Evolutionary conservation across 2,797 vertebrate species (phyloP), one percentile per base, ranked within the genome.

Genomic region (Cyprinella venusta): DNA sequence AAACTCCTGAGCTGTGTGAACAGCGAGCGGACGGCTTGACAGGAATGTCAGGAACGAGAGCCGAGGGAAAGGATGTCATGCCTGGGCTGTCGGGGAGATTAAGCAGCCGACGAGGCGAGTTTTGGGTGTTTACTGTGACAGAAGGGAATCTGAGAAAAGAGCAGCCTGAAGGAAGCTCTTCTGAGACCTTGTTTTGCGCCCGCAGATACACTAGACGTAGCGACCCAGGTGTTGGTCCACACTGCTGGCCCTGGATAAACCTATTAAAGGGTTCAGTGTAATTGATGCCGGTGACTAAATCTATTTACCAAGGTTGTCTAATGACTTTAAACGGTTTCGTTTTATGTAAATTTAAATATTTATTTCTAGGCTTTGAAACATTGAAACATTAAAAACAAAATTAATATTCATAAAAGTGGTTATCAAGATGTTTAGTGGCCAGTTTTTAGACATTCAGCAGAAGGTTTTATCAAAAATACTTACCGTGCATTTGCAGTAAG

Each of bases 81-180:
- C 80, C 78, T 76, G 77, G 56, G 61, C 79, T 79, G 80, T 69
- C 79, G 42, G 74, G 72, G 85, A 89, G 86, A 89, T 89, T 88
- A 90, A 86, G 82, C 86, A 87, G 83, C 67, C 84, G 86, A 88
- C 82, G 84, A 85, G 80, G 85, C 84, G 68, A 79, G 81, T 76
- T 82, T 80, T 74, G 80, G 70, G 70, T 86, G 65, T 86, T 88
- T 71, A 84, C 79, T 84, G 83, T 69, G 64, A 84, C 81, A 71
- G 81, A 80, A 63, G 70, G 52, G 69, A 80, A 83, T 70, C 77
- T 54, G n/a, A 77, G 65, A 69, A 56, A 71, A 79, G 74, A 24
- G 59, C 64, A 78, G 64, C 76, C 85, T 80, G 63, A 70, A 59
- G 79, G 72, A 83, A 64, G 45, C 84, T 78, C 63, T 79, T 71